Evolutionary conservation across 2,113 vertebrate species (phyloP).

Genomic region (Irena cyanogastra): DNA sequence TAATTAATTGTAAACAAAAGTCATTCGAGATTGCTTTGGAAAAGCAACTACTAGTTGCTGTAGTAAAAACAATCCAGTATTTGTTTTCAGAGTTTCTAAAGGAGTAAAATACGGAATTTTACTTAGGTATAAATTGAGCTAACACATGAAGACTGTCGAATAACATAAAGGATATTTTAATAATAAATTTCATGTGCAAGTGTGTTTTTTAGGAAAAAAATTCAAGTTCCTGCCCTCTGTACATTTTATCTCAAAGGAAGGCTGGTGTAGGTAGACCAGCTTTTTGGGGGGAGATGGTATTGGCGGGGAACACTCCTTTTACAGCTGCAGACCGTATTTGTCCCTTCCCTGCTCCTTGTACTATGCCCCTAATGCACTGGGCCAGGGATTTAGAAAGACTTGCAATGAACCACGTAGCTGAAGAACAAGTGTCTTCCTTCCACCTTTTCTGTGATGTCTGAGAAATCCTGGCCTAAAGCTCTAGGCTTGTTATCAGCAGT

Average conservation of each 20-base stretch:
- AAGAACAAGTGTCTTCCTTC: background rate
- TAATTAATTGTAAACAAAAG: background rate
- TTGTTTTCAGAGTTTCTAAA: background rate
- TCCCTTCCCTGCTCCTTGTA: background rate
- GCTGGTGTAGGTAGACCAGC: background rate
- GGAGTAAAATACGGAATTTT: background rate
- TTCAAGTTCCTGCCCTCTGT: background rate
- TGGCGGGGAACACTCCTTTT: background rate
- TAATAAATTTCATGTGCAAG: background rate
- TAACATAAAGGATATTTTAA: background rate
- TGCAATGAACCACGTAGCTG: background rate
- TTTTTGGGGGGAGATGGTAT: background rate
- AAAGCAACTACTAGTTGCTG: background rate
- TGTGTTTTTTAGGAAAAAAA: background rate
- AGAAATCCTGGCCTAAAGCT: background rate
- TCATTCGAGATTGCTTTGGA: background rate
- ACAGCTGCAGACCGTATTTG: background rate
- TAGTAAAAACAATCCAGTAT: background rate
- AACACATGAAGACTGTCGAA: background rate
- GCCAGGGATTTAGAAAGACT: background rate
- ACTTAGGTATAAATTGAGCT: background rate
- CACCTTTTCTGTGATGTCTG: background rate
- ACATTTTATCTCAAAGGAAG: background rate
- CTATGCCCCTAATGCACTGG: background rate
- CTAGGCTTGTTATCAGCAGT: background rate